Evolutionary conservation across 2,888 invertebrate species (phyloP).

Genomic region (Coleophora flavipennella): DNA sequence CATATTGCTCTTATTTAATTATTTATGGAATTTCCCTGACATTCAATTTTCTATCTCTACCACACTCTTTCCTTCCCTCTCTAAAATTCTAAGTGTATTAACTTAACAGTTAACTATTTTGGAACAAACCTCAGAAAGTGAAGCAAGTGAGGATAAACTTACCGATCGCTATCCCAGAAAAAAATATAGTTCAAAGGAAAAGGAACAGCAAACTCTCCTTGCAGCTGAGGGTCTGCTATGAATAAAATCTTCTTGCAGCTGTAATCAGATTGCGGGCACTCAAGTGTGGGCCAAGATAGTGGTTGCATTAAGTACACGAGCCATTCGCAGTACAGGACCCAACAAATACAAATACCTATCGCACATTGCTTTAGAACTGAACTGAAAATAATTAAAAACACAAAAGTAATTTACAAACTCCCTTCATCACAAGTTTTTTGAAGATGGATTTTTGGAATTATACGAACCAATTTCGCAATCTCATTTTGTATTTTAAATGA

Average conservation of each 20-base stretch:
- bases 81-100: too few species aligned
- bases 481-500: not conserved
- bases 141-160: conserved; percentile 17
- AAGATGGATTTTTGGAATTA: not conserved
- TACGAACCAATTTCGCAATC: not conserved
- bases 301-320: conserved; percentile 58
- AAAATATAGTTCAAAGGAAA: conserved; percentile 78
- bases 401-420: not conserved
- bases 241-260: conserved; percentile 78
- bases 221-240: conserved; percentile 94
- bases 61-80: too few species aligned
- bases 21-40: too few species aligned
- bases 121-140: too few species aligned
- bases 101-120: too few species aligned
- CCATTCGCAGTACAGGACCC: conserved; percentile 70
- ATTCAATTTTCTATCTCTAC: too few species aligned
- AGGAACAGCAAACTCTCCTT: conserved; percentile 84
- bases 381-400: conserved; percentile 37
- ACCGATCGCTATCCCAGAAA: conserved; percentile 93
- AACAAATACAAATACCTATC: conserved; percentile 31
- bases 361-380: conserved; percentile 48
- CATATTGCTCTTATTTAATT: too few species aligned
- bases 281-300: conserved; percentile 50
- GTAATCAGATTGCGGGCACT: conserved; percentile 49
- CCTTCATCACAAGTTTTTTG: conserved; percentile 1